Conservation (phyloP, 2,113 vertebrate genomes). For the Brachirus orientalis region DNA sequence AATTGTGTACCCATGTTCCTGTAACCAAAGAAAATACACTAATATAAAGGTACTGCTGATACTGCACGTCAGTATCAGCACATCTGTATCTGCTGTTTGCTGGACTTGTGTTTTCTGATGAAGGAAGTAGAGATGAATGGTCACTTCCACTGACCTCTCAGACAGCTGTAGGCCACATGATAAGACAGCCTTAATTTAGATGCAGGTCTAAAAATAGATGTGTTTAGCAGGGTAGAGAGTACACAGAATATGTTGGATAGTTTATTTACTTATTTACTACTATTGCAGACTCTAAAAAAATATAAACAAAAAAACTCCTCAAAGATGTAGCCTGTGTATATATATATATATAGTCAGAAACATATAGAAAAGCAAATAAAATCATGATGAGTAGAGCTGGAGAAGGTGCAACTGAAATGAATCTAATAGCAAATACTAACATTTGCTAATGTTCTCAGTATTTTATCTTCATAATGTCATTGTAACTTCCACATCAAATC, state of each 20-base stretch:
- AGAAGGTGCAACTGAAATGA: neutral
- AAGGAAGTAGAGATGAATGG: conserved; percentile 11
- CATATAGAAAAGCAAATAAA: neutral
- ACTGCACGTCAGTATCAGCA: neutral
- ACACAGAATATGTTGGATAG: neutral
- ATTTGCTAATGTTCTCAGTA: neutral
- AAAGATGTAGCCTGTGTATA: too few species aligned
- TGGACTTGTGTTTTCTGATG: neutral
- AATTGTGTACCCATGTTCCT: too few species aligned
- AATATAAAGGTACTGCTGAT: neutral
- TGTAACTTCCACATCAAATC: neutral
- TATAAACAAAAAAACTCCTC: neutral
- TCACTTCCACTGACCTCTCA: conserved; percentile 34
- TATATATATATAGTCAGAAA: too few species aligned
- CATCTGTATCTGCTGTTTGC: conserved; percentile 9
- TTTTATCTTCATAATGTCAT: neutral
- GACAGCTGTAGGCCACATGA: conserved; percentile 22
- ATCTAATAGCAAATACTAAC: neutral
- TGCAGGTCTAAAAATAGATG: conserved; percentile 21
- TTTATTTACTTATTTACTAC: neutral
- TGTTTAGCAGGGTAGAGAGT: conserved; percentile 14
- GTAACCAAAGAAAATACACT: neutral
- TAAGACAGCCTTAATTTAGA: conserved; percentile 31
- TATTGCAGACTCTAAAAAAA: neutral
- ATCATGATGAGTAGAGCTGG: neutral